Conservation (phyloP, 2,888 invertebrate species). For the Limnephilus auricula region DNA sequence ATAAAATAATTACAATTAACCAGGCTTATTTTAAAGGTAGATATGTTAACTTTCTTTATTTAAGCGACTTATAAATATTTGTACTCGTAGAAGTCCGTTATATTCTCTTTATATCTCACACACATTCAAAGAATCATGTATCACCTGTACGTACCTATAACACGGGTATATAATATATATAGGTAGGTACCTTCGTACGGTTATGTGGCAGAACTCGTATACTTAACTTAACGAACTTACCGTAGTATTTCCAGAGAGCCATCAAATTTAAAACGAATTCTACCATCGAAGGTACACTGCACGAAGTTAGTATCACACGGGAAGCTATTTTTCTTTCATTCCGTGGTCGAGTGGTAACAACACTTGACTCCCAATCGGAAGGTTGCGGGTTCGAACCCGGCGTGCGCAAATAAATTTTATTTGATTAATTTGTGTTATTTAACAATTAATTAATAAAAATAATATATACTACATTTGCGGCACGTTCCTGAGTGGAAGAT, state of each 20-base stretch:
- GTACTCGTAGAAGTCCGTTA: constrained; percentile 13
- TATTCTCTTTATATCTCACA: constrained; percentile 7
- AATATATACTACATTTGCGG: too few species aligned
- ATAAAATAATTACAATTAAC: background rate
- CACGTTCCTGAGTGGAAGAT: too few species aligned
- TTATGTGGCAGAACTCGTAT: background rate
- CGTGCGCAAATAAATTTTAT: too few species aligned
- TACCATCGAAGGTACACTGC: constrained; percentile 12
- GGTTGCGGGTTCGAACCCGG: too few species aligned
- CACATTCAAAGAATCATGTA: constrained; percentile 9
- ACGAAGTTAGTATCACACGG: constrained; percentile 10
- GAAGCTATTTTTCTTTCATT: background rate
- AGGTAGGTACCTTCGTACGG: background rate
- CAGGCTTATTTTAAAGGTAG: background rate
- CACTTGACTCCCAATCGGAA: too few species aligned
- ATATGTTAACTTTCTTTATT: background rate
- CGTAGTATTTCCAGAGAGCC: background rate
- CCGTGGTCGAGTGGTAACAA: too few species aligned
- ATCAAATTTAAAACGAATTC: constrained; percentile 41
- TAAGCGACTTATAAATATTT: constrained; percentile 4
- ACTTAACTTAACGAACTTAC: background rate
- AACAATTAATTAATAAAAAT: too few species aligned
- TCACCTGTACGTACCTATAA: background rate
- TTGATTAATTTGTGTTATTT: too few species aligned
- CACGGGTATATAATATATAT: background rate